Evolutionary conservation across 2,888 invertebrate species (phyloP).

Genomic region (Acleris laterana): DNA sequence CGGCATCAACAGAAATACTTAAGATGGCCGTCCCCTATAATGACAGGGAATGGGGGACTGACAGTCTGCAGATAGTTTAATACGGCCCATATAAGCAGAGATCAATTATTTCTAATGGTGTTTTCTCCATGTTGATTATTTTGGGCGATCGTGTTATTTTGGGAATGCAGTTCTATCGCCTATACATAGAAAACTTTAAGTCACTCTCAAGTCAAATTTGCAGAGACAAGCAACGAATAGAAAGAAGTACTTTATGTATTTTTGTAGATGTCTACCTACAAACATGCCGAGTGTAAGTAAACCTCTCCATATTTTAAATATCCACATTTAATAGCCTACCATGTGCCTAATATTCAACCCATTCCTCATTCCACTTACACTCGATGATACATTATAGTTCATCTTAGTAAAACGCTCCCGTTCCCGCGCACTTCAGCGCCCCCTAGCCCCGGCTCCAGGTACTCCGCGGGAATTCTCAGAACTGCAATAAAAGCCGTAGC

Average conservation of each 20-base stretch:
- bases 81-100: constrained; percentile 38
- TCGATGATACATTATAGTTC: neutral
- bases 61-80: constrained; percentile 54
- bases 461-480: constrained; percentile 50
- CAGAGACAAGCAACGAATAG: too few relatives aligned
- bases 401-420: constrained; percentile 9
- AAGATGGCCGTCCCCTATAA: constrained; percentile 46
- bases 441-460: constrained; percentile 1
- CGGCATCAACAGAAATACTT: constrained; percentile 31
- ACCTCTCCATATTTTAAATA: too few relatives aligned
- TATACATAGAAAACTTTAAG: too few relatives aligned
- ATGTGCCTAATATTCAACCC: too few relatives aligned
- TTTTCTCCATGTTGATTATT: constrained; percentile 1
- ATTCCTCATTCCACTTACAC: neutral
- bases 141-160: too few relatives aligned
- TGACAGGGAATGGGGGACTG: constrained; percentile 57
- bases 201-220: too few relatives aligned
- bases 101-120: constrained; percentile 28
- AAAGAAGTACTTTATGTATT: too few relatives aligned
- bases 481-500: constrained; percentile 54
- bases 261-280: too few relatives aligned
- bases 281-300: too few relatives aligned
- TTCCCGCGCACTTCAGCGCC: constrained; percentile 25
- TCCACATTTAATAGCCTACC: too few relatives aligned
- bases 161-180: too few relatives aligned